A percentile compares a stretch with the other conserved stretches of the same genome.
phyloP scores from a whole-genome alignment of 2,888 invertebrate genomes.

The Thereva unica region DNA sequence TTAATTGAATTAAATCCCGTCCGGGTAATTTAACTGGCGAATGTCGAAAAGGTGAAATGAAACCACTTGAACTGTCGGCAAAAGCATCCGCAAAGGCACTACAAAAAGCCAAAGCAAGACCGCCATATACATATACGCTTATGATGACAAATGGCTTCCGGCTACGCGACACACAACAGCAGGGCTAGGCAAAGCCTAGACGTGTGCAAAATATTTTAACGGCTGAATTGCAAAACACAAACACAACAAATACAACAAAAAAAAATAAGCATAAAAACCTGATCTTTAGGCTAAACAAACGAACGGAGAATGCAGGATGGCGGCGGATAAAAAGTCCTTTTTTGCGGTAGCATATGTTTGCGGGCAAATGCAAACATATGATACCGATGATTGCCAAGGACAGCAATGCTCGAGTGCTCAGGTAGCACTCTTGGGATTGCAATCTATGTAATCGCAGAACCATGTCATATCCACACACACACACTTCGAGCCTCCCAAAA shows the following conservation, averaged over 20 bases:
- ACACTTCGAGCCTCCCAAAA: too few species aligned
- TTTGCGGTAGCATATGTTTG: not conserved
- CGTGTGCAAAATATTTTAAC: constrained; percentile 38
- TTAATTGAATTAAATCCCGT: too few species aligned
- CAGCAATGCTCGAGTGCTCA: too few species aligned
- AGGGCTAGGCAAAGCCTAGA: constrained; percentile 13
- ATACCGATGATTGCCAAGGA: constrained; percentile 9
- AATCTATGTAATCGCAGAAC: too few species aligned
- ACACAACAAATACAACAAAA: not conserved
- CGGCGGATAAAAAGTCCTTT: constrained; percentile 4
- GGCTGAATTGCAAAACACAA: constrained; percentile 33
- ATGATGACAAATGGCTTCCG: constrained; percentile 32
- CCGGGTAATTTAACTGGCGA: too few species aligned
- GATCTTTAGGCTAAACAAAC: too few species aligned
- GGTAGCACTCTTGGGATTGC: too few species aligned
- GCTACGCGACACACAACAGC: not conserved
- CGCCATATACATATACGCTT: constrained; percentile 26
- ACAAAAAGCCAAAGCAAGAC: not conserved
- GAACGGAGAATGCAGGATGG: not conserved
- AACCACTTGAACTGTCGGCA: too few species aligned
- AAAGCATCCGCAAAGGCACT: too few species aligned
- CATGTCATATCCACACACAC: too few species aligned
- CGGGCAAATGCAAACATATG: constrained; percentile 16
- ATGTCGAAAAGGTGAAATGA: too few species aligned
- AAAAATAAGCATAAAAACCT: not conserved